Conservation (phyloP, 1,140 invertebrate genomes). For the Drosophila arizonae region DNA sequence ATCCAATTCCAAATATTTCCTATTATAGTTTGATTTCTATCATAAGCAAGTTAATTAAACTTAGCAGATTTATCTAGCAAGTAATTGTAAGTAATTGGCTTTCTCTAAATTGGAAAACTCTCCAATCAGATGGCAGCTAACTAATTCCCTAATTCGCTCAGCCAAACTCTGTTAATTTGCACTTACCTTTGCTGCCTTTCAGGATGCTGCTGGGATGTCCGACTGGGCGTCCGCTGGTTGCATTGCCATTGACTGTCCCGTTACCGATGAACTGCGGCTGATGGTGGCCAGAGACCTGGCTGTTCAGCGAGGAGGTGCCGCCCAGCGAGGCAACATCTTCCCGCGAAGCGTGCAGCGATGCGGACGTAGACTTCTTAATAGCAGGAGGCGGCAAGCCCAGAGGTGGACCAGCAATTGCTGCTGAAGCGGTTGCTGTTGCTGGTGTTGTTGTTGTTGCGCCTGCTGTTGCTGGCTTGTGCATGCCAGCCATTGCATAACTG, state of each 20-base stretch:
- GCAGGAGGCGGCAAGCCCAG: constrained; percentile 57
- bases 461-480: constrained; percentile 51
- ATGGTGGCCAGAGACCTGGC: constrained; percentile 60
- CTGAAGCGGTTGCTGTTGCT: constrained; percentile 7
- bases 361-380: constrained; percentile 51
- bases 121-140: neutral
- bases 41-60: too few species aligned
- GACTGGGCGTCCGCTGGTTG: constrained; percentile 23
- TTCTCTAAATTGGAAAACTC: too few species aligned
- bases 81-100: too few species aligned
- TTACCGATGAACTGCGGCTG: constrained; percentile 52
- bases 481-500: constrained; percentile 41
- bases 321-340: constrained; percentile 73
- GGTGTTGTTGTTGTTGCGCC: constrained; percentile 7
- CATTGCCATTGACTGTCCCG: constrained; percentile 38
- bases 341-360: constrained; percentile 52
- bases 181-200: constrained; percentile 70
- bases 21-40: too few species aligned
- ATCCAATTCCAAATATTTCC: too few species aligned
- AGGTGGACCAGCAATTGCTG: constrained; percentile 37
- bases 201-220: constrained; percentile 61
- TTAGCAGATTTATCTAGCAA: too few species aligned
- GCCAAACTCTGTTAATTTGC: neutral
- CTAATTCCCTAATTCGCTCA: too few species aligned
- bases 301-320: constrained; percentile 63